Evolutionary conservation across 1,140 invertebrate genomes (phyloP), one percentile per base, ranked within the genome.

Genomic region (Drosophila biarmipes): DNA sequence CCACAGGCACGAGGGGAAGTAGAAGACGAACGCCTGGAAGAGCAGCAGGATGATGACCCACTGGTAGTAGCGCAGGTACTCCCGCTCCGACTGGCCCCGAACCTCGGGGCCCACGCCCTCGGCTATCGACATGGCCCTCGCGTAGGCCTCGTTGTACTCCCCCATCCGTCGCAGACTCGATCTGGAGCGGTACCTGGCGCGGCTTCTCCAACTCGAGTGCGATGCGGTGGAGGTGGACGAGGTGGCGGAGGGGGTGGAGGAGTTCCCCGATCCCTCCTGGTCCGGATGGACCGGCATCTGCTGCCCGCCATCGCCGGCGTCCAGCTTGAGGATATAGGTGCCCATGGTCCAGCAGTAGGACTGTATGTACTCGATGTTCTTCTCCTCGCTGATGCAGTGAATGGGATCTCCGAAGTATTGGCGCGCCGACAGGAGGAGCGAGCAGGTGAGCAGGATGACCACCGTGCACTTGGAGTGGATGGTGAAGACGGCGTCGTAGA

Each of bases 21-120:
- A 96, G 90, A 97, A 96, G 56, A 96, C 85, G 27, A 95, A 92
- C 31, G 96, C 95, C 93, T 98, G 96, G 27, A 98, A 94, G 24
- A 97, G 94, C 40, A 97, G 93, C 40, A 97, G 93, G 75, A 97
- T 95, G 57, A 96, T 96, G 5, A 97, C 96, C 97, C 97, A 98
- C 92, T 98, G 97, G 92, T 98, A 98, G 92, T 98, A 98, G 40
- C 95, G 95, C 77, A 96, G 95, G 72, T 95, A 94, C 46, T 72
- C 63, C 12, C 85, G 93, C 75, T 94, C 93, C 76, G 95, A 94
- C 67, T 93, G 74, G 55, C 93, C 87, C 0, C 82, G 71, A 0
- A 64, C 57, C 15, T 79, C 77, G 1, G 77, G 73, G 0, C 93
- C 90, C 24, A 91, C 90, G 24, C 90, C 90, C 67, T 84, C 72